These are phyloP conservation scores for Aldabrachelys gigantea DNA, from an alignment of 2,113 vertebrate genomes.

Conservation along the genomic window DNA sequence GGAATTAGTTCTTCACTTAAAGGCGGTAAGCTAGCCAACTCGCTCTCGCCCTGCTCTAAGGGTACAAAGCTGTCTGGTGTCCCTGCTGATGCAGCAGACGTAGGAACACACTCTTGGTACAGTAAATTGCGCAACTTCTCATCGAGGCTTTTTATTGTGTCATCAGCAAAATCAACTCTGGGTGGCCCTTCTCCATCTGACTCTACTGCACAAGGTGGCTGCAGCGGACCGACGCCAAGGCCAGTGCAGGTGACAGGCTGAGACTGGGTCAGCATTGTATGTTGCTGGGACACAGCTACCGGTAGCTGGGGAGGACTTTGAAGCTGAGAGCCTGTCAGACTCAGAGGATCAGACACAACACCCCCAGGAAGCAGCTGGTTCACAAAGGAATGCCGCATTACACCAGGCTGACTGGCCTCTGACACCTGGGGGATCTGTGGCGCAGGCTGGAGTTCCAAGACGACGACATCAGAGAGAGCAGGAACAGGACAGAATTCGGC, in stretches of 20 bases:
- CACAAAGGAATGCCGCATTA: constrained; percentile 77
- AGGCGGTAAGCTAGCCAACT: constrained; percentile 83
- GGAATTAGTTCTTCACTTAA: constrained; percentile 78
- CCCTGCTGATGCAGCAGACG: constrained; percentile 88
- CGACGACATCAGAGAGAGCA: constrained; percentile 44
- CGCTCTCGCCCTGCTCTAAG: constrained; percentile 70
- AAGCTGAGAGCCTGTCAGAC: constrained; percentile 77
- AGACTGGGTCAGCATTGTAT: constrained; percentile 18
- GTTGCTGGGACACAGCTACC: constrained; percentile 37
- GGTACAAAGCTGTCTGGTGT: constrained; percentile 85
- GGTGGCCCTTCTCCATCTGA: constrained; percentile 91
- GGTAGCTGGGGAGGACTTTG: constrained; percentile 80
- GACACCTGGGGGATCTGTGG: constrained; percentile 59
- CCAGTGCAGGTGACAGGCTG: not conserved
- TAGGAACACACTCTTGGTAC: constrained; percentile 94
- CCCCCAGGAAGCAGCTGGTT: constrained; percentile 52
- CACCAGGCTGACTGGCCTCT: constrained; percentile 72
- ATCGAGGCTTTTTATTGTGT: constrained; percentile 95
- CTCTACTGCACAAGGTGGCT: constrained; percentile 79
- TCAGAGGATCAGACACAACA: constrained; percentile 53
- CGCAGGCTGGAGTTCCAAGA: constrained; percentile 64
- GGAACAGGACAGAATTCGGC: constrained; percentile 73
- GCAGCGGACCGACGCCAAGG: constrained; percentile 62
- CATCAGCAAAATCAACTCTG: constrained; percentile 92
- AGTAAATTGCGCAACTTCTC: constrained; percentile 95